Base-by-base conservation (phyloP, 2,888 invertebrate genomes). In the Auanema freiburgensis region DNA sequence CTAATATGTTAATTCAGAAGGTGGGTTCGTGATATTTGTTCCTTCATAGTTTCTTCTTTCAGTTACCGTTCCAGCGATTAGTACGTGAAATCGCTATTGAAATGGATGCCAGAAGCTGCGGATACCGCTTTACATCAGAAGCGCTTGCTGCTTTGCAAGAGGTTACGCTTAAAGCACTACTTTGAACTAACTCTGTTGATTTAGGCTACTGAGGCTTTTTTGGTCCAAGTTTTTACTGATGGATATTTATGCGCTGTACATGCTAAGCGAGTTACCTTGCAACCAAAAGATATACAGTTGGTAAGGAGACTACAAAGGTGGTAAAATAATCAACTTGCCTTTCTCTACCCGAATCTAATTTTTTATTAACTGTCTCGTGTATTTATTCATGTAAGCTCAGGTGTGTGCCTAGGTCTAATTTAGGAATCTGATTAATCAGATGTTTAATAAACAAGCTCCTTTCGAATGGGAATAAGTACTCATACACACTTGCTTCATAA, bases 181-280 rank as follows among this genome's bases (percentile, higher is more conserved):
- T 52, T 52, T 23, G 18, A 8, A n/a, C 6, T 52, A 56, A 21
- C 5, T 16, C 14, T 50, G 14, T 18, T 8, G 24, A 23, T 63
- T 59, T 33, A 63, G 63, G 72, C 69, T 1, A 54, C 72, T 0
- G 72, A 72, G 56, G 66, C 67, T 1, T 63, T 67, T 40, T 44
- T 72, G 16, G 69, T 72, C 11, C 59, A 67, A 24, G 44, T 67
- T 41, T 67, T 72, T 43, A 69, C 67, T 54, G 63, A 62, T 40
- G 53, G 67, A 1, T 21, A 53, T 1, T 23, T 72, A 24, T 55
- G 65, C 11, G 60, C 66, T 2, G 46, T 43, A 11, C 72, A 72
- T 57, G 72, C 72, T n/a, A 67, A 67, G 24, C 62, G 72, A 2
- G 67, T 69, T 25, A 72, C 72, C 16, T 49, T 72, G 3, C 59